A percentile compares a stretch with the other conserved stretches of the same genome.
phyloP scores from a whole-genome alignment of 2,888 invertebrate genomes.

The Lasioglossum lativentre region DNA sequence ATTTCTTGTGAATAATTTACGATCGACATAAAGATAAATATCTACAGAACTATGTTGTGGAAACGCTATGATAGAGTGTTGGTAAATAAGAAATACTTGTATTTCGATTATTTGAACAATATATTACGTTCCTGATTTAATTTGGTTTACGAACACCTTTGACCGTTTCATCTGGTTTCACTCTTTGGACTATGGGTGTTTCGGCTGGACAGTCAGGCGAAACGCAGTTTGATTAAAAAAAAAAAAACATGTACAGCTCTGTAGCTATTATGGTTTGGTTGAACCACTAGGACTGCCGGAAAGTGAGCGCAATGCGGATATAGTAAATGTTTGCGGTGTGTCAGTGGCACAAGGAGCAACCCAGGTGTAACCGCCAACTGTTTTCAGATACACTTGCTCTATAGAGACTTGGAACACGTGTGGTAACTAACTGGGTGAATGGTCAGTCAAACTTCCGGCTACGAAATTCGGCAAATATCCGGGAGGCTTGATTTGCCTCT shows the following conservation, averaged over 20 bases:
- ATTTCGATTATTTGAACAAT: no score
- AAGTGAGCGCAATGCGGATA: slow-evolving; percentile 49
- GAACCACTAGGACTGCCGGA: slow-evolving; percentile 55
- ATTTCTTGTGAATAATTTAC: no score
- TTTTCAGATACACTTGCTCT: slow-evolving; percentile 64
- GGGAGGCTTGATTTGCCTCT: slow-evolving; percentile 58
- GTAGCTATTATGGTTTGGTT: slow-evolving; percentile 11
- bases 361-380: slow-evolving; percentile 60
- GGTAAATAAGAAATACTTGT: no score
- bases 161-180: neutral
- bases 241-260: neutral
- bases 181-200: neutral
- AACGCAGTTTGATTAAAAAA: neutral
- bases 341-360: slow-evolving; percentile 56
- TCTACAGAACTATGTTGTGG: no score
- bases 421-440: slow-evolving; percentile 76
- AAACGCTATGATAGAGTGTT: no score
- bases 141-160: neutral
- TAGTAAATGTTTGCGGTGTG: slow-evolving; percentile 68
- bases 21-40: no score
- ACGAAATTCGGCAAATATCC: slow-evolving; percentile 79
- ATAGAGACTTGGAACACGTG: slow-evolving; percentile 52
- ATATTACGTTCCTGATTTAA: neutral
- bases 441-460: slow-evolving; percentile 77
- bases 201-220: neutral